Evolutionary conservation across 35 echinoderm and acorn worm genomes (phyloP), one percentile per base, ranked within the genome.

Genomic region (Chiridota heheva): DNA sequence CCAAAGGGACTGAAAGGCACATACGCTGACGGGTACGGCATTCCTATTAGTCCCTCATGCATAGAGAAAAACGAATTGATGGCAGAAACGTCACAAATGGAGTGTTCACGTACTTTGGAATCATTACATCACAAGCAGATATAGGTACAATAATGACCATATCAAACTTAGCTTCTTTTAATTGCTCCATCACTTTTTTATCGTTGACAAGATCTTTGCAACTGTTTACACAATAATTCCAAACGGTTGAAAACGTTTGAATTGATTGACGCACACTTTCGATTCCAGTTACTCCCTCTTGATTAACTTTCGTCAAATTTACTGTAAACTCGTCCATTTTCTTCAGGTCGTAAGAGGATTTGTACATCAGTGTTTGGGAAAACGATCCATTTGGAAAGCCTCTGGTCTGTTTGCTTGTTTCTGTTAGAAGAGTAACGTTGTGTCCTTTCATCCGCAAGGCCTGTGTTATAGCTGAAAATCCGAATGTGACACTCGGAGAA

Each of bases 311-410:
- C 1, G 34, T 74, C 42, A 13, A 31, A 3, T 51, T 26, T 42
- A 51, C 70, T 29, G 56, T n/a, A 13, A 22, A 26, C 27, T 56
- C 18, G 15, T n/a, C 70, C 2, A 51, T 12, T 7, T 74, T 31
- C 15, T 7, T 34, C 36, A 33, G n/a, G 17, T 29, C 8, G 16
- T 74, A 74, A 33, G 44, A 53, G 27, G 70, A 42, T 58, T 77
- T 77, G 73, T 58, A 77, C 3, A 27, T 36, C 28, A 77, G 33
- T 40, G 27, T 35, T 44, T 32, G 70, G 17, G 41, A 47, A 44
- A 73, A 73, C 3, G 70, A 32, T 27, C 70, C 70, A 34, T 73
- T 73, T 51, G 70, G 70, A 18, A 73, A 73, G 5, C 70, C 70
- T 0, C 41, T 73, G 18, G 15, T 73, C 1, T 10, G 27, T 51